Base-by-base conservation (phyloP, 2,113 vertebrate genomes). In the Onychostoma macrolepis region DNA sequence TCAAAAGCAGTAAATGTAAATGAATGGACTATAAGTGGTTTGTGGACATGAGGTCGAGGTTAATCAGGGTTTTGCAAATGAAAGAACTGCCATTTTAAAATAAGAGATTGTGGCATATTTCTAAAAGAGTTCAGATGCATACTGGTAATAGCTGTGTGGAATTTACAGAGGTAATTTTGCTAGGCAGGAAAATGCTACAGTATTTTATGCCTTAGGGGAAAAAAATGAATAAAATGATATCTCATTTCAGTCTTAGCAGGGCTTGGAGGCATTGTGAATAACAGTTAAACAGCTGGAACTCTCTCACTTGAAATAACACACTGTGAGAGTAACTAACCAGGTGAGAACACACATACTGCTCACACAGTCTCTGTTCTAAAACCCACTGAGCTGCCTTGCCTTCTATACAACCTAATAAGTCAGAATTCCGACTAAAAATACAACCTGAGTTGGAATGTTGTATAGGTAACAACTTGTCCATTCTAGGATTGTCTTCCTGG, bases 261-360 rank as follows among this genome's bases (percentile, higher is more conserved):
- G 58, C 63, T 65, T 38, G 19, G 11, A 61, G 53, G 26, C 17
- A 12, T 63, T 28, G 36, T 81, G 79, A 41, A 43, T 43, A 65
- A 63, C 36, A 8, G n/a, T 28, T 41, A 80, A 41, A 63, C 79
- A 43, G 58, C 58, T 81, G 56, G 79, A 81, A 19, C 38, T 41
- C 56, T 63, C 61, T 80, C 33, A 63, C 79, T 81, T 80, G 33
- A 63, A 63, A 63, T 63, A 58, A 45, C 74, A 63, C 11, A n/a
- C 56, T 28, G 79, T 80, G 79, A 65, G n/a, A 63, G 79, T 26
- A 28, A 26, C 36, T 81, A 81, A 81, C 36, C 58, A 26, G 12
- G 58, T 81, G 80, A 81, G 15, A 43, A 28, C 4, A 3, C 58
- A 43, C n/a, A 12, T n/a, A 41, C 78, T 41, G 12, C 6, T 41